Percentiles rank a stretch among this genome's conserved stretches.
phyloP scores from a whole-genome alignment of 2,797 vertebrate genomes.

The Mormyrus proboscirostris region DNA sequence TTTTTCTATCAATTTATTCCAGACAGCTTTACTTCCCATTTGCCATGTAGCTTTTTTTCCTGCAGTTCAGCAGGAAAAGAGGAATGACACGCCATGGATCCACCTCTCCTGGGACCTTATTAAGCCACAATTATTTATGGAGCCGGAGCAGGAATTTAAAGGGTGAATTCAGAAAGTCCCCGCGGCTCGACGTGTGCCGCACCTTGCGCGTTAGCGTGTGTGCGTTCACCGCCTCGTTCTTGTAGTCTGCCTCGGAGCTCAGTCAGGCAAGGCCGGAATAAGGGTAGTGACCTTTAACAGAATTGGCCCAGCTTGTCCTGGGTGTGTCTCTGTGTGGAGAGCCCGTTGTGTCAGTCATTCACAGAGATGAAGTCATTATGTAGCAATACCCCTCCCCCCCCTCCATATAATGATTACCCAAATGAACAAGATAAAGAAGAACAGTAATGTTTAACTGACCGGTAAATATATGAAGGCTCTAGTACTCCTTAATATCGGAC shows the following conservation, averaged over 20 bases:
- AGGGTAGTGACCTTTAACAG: neutral
- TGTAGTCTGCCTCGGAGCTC: neutral
- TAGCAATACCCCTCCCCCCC: neutral
- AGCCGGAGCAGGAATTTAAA: constrained; percentile 18
- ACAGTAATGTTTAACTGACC: constrained; percentile 1
- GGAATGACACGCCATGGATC: constrained; percentile 37
- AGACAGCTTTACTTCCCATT: constrained; percentile 41
- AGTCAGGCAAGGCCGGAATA: neutral
- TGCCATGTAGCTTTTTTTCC: constrained; percentile 34
- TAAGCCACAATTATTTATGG: constrained; percentile 49
- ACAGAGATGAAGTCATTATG: constrained; percentile 32
- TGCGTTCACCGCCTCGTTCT: neutral
- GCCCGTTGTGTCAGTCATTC: constrained; percentile 37
- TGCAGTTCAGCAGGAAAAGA: constrained; percentile 40
- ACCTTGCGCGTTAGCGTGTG: neutral
- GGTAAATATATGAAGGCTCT: constrained; percentile 1
- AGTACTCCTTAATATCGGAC: constrained; percentile 1
- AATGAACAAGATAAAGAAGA: neutral
- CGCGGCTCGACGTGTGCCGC: neutral
- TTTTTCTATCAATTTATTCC: constrained; percentile 33
- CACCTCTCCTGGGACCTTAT: constrained; percentile 44
- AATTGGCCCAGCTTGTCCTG: neutral
- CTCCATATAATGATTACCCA: constrained; percentile 42
- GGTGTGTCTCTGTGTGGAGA: neutral
- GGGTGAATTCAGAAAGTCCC: constrained; percentile 26